Percentiles rank a stretch among this genome's conserved stretches.
These are phyloP conservation scores for Anolis apletophallus DNA, from an alignment of 2,797 vertebrate genomes.

Conservation along the genomic window DNA sequence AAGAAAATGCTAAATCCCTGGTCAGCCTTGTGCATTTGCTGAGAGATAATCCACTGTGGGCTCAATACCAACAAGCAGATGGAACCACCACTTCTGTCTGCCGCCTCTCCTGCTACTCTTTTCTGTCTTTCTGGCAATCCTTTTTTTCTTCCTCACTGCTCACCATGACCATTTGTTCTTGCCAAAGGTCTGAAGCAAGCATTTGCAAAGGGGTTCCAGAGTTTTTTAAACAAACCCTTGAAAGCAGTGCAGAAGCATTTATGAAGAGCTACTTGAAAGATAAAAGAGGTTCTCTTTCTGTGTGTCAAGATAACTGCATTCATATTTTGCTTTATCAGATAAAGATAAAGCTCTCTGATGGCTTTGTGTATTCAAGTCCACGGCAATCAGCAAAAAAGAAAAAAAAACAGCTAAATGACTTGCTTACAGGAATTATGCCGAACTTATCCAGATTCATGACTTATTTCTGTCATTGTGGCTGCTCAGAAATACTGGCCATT, in stretches of 20 bases:
- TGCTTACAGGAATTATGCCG: no score
- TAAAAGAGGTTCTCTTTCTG: conserved; percentile 18
- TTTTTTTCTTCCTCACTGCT: neutral
- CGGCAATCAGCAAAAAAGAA: neutral
- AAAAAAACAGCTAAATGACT: neutral
- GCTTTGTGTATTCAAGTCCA: neutral
- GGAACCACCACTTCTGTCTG: neutral
- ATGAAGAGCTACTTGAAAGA: conserved; percentile 18
- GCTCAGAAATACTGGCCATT: conserved; percentile 47
- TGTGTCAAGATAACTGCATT: neutral
- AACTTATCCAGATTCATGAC: neutral
- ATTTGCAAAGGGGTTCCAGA: neutral
- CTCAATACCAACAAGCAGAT: neutral
- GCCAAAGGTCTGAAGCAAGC: neutral
- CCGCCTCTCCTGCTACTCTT: neutral
- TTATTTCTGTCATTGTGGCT: conserved; percentile 5
- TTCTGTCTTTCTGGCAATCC: neutral
- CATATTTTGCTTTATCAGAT: neutral
- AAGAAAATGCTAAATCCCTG: no score
- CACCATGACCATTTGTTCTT: neutral
- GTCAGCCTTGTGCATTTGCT: neutral
- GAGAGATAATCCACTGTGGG: neutral
- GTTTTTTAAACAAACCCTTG: no score
- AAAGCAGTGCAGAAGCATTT: conserved; percentile 7
- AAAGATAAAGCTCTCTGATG: neutral